These are phyloP conservation scores for Vicugna pacos DNA, from an alignment of 2,113 vertebrate species.

Conservation along the genomic window DNA sequence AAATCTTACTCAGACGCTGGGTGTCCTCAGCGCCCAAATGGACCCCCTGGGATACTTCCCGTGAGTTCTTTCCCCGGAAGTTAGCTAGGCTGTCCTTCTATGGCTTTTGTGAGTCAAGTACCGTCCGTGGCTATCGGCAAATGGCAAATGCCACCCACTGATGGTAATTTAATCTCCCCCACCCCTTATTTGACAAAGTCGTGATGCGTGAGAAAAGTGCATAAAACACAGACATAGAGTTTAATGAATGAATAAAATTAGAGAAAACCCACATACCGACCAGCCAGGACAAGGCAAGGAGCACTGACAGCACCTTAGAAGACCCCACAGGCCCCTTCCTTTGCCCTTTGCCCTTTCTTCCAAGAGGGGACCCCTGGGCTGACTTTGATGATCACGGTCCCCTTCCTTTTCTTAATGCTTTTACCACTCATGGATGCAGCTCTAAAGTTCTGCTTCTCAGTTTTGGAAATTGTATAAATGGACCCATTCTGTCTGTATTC, in stretches of 20 bases:
- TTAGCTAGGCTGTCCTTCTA: not conserved
- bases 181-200: not conserved
- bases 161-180: not conserved
- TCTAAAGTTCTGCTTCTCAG: not conserved
- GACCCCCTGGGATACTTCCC: not conserved
- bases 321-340: not conserved
- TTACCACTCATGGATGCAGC: not conserved
- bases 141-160: not conserved
- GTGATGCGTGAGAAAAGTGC: not conserved
- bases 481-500: not conserved
- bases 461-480: not conserved
- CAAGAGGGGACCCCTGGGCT: fast-evolving
- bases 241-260: not conserved
- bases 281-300: not conserved
- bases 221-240: not conserved
- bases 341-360: not conserved
- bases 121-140: not conserved
- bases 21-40: not conserved
- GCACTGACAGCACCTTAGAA: not conserved
- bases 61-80: not conserved
- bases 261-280: not conserved
- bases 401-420: not conserved
- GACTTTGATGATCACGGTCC: not conserved
- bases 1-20: not conserved
- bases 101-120: not conserved